A percentile compares a stretch with the other conserved stretches of the same genome.
These are phyloP conservation scores for Zenarchopterus dispar DNA, from an alignment of 2,797 vertebrate genomes.

Conservation along the genomic window DNA sequence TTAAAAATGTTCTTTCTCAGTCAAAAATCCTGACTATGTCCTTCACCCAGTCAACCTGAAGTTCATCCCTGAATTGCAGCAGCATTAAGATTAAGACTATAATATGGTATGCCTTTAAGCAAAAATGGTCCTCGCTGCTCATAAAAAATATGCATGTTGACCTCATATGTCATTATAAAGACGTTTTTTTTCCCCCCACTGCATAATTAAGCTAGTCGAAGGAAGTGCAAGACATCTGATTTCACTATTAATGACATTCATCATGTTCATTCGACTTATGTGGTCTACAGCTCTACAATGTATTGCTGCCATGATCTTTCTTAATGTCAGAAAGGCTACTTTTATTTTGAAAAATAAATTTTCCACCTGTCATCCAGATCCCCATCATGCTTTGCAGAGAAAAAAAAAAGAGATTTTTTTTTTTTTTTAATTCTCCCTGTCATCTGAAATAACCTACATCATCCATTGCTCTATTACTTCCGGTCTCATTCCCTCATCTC, in stretches of 20 bases:
- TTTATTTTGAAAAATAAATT: neutral
- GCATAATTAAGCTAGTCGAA: neutral
- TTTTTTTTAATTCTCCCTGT: too few relatives aligned
- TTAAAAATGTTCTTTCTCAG: neutral
- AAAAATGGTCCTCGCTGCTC: conserved; percentile 1
- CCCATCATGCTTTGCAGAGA: neutral
- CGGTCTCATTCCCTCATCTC: too few relatives aligned
- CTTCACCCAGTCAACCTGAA: neutral
- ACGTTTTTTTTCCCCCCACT: neutral
- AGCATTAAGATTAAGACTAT: conserved; percentile 6
- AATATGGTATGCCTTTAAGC: neutral
- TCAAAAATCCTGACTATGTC: conserved; percentile 3
- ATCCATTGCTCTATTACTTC: too few relatives aligned
- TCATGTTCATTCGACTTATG: neutral
- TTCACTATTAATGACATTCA: neutral
- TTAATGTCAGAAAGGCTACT: too few relatives aligned
- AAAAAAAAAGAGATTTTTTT: too few relatives aligned
- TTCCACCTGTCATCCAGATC: neutral
- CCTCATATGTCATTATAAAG: neutral
- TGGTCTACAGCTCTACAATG: neutral
- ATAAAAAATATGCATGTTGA: neutral
- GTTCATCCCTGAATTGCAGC: conserved; percentile 1
- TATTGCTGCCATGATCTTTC: neutral
- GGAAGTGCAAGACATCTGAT: neutral
- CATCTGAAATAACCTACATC: too few relatives aligned